Evolutionary conservation across 2,797 vertebrate genomes (phyloP), one percentile per base, ranked within the genome.

Genomic region (Vespertilio murinus): DNA sequence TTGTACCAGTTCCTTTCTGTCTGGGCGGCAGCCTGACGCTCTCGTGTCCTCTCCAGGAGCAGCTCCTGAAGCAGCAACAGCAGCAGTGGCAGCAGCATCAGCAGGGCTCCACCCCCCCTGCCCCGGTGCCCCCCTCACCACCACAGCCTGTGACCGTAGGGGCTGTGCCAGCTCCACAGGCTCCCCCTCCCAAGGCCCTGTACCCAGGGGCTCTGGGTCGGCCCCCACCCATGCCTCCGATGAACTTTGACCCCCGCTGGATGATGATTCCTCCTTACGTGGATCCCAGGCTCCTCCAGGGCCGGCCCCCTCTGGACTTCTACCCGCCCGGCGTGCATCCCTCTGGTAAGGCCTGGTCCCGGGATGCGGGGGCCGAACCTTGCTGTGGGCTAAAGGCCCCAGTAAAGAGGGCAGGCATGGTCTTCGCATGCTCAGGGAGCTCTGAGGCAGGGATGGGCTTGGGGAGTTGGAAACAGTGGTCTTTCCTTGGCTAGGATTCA

Each of bases 211-310:
- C 98, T 90, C 98, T 99, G 97, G 99, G 99, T 65, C 98, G 99
- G 38, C 99, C 99, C 7, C 99, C 99, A 0, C 99, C 98, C 47
- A 98, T 99, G 97, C 97, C 98, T 3, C 98, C 99, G 2, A 98
- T 99, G 98, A 99, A 98, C 97, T 99, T 99, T 91, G 99, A 99
- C 95, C 99, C 99, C 30, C 99, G 99, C 35, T 99, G 99, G 99
- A 98, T 98, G 97, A 99, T 99, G 98, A 99, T 99, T 98, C 99
- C 99, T 96, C 98, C 99, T 52, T 99, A 99, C 89, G 99, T 99
- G 98, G 99, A 99, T 95, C 99, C 99, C 6, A 98, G 99, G 85
- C 98, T 99, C 94, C 99, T 99, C 94, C 99, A 99, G 95, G 99
- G 99, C 45, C 98, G 99, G 3, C 99, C 99, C 1, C 98, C 99